Percentiles rank a stretch among this genome's conserved stretches.
These are phyloP conservation scores for Drosophila navojoa DNA, from an alignment of 1,140 invertebrate species.

Conservation along the genomic window DNA sequence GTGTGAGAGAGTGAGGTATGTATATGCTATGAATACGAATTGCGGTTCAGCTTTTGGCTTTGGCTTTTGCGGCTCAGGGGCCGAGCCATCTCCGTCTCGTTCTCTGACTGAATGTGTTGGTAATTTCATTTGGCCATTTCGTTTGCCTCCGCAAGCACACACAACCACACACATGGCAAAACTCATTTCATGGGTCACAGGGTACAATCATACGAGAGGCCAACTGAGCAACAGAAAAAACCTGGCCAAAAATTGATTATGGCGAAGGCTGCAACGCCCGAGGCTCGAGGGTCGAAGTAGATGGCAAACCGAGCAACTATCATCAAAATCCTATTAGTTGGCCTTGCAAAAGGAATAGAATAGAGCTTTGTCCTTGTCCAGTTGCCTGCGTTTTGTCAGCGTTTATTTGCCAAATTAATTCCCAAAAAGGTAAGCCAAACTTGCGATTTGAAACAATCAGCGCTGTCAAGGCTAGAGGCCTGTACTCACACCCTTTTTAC, in stretches of 20 bases:
- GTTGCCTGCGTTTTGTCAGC: slow-evolving; percentile 80
- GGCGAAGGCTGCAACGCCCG: slow-evolving; percentile 52
- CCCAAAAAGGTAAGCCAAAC: slow-evolving; percentile 82
- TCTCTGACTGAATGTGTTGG: slow-evolving; percentile 45
- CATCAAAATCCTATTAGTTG: slow-evolving; percentile 83
- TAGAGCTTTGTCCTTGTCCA: slow-evolving; percentile 71
- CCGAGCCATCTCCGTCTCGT: slow-evolving; percentile 52
- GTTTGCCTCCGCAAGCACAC: slow-evolving; percentile 4
- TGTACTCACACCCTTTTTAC: not conserved
- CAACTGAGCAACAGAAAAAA: slow-evolving; percentile 40
- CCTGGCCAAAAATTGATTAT: slow-evolving; percentile 80
- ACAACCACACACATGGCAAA: slow-evolving; percentile 64
- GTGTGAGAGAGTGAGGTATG: slow-evolving; percentile 3
- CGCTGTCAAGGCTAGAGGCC: slow-evolving; percentile 38
- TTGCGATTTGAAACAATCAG: slow-evolving; percentile 83
- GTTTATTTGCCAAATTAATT: slow-evolving; percentile 83
- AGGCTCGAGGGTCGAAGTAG: slow-evolving; percentile 27
- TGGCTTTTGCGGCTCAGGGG: slow-evolving; percentile 66
- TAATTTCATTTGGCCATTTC: slow-evolving; percentile 58
- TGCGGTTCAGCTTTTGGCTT: slow-evolving; percentile 67
- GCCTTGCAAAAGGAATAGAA: slow-evolving; percentile 34
- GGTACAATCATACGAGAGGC: slow-evolving; percentile 64
- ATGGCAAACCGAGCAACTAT: slow-evolving; percentile 63
- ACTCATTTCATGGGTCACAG: slow-evolving; percentile 81
- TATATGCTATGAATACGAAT: slow-evolving; percentile 72